Evolutionary conservation across 2,888 invertebrate species (phyloP), one percentile per base, ranked within the genome.

Genomic region (Drosophila niveifrons): DNA sequence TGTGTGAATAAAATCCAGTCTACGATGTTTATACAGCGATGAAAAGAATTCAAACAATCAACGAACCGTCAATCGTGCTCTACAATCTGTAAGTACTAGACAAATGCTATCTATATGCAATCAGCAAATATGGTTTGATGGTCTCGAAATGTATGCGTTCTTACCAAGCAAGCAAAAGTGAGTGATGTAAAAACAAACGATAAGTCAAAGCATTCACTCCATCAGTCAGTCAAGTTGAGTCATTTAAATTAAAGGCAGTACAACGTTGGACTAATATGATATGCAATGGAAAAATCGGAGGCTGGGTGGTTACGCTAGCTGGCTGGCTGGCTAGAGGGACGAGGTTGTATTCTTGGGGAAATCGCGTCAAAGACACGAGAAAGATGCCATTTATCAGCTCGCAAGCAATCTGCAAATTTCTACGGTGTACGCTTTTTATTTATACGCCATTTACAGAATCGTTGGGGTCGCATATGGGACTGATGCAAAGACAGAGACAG

Each of bases 181-280:
- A 88, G 82, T 88, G 82, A 83, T 85, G 88, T 85, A 86, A 85
- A 83, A 83, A 88, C 88, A 83, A 83, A 85, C 64, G 79, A 64
- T 74, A 70, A 69, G 61, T 66, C 88, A 76, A 76, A 68, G 65
- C 82, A 83, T 69, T 78, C 66, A 55, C 17, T 63, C 46, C 47
- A 41, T 46, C 28, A 67, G 8, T 39, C n/a, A 73, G 62, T 62
- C 46, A 73, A 34, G 46, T 23, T 61, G 17, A 39, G 55, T 39
- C 39, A 80, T 88, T 82, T 82, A 78, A 88, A 79, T 83, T 77
- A 82, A 77, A 84, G 71, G 50, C 66, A 53, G 70, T 69, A 79
- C 66, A 77, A 82, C 75, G 66, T 63, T 71, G 47, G 66, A 74
- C 83, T 86, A 72, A 88, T 85, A 88, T 82, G 70, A 75, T 70